A percentile compares a stretch with the other conserved stretches of the same genome.
phyloP scores from a whole-genome alignment of 2,888 invertebrate species.

The Toxonevra muliebris region DNA sequence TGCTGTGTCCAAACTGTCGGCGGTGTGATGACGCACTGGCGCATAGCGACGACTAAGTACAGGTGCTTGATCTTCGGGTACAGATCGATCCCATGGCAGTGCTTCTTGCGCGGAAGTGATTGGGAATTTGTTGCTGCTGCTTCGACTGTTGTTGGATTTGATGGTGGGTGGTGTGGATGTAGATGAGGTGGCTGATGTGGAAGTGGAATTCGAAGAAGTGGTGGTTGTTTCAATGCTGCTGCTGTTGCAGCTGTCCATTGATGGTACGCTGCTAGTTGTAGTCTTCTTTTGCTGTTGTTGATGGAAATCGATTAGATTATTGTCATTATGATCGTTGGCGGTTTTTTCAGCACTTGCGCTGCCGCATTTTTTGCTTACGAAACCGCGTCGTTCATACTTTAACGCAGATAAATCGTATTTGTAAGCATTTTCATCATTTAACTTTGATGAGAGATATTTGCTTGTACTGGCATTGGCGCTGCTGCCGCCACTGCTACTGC shows the following conservation, averaged over 20 bases:
- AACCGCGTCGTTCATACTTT: conserved; percentile 64
- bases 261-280: conserved; percentile 18
- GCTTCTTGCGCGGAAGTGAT: conserved; percentile 57
- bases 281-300: conserved; percentile 20
- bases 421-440: conserved; percentile 62
- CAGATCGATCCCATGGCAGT: conserved; percentile 63
- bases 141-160: neutral
- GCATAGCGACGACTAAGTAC: conserved; percentile 64
- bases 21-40: conserved; percentile 56
- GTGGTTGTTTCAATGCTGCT: conserved; percentile 21
- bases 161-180: neutral
- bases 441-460: conserved; percentile 52
- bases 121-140: conserved; percentile 48
- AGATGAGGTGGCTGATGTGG: neutral
- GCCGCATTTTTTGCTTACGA: conserved; percentile 59
- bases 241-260: conserved; percentile 36
- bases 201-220: neutral
- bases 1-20: conserved; percentile 58
- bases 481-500: conserved; percentile 44
- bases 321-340: conserved; percentile 62
- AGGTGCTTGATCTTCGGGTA: conserved; percentile 59
- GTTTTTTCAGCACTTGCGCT: conserved; percentile 42
- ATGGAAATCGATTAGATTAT: conserved; percentile 62
- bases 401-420: conserved; percentile 62
- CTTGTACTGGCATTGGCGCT: conserved; percentile 44